Percentiles rank a stretch among this genome's conserved stretches.
Conservation (phyloP, 2,888 invertebrate genomes). For the Sicus ferrugineus region DNA sequence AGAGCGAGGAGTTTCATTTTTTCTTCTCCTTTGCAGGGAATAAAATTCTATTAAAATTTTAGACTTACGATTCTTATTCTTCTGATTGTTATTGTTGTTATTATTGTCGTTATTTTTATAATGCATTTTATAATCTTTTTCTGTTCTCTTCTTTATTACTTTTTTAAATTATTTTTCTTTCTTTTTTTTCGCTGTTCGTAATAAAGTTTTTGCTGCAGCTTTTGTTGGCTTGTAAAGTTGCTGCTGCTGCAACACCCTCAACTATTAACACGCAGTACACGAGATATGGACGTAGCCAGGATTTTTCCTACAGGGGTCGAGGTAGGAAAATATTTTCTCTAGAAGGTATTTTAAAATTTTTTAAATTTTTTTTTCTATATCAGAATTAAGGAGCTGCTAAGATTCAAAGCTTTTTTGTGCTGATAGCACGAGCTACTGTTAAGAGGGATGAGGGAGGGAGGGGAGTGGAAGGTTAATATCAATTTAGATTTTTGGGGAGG, state of each 20-base stretch:
- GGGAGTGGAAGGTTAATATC: no score
- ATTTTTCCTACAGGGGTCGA: no score
- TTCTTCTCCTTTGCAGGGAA: not conserved
- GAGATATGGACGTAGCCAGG: no score
- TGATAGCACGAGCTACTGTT: no score
- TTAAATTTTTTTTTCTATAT: no score
- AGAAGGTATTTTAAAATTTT: no score
- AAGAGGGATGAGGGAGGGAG: no score
- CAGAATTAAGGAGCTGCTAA: no score
- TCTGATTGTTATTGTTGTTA: not conserved
- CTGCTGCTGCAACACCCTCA: not conserved
- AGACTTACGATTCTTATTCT: not conserved
- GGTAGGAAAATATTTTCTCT: no score
- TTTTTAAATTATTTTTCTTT: not conserved
- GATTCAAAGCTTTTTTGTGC: no score
- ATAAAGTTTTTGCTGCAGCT: not conserved
- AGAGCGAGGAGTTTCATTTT: not conserved
- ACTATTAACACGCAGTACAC: constrained; percentile 3
- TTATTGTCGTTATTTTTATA: not conserved
- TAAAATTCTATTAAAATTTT: constrained; percentile 26
- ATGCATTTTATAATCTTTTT: not conserved
- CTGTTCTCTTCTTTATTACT: not conserved
- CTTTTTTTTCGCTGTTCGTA: not conserved
- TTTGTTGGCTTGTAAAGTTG: not conserved
- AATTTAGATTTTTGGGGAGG: no score